Evolutionary conservation across 1,140 invertebrate genomes (phyloP), one percentile per base, ranked within the genome.

Genomic region (Melitaea cinxia): DNA sequence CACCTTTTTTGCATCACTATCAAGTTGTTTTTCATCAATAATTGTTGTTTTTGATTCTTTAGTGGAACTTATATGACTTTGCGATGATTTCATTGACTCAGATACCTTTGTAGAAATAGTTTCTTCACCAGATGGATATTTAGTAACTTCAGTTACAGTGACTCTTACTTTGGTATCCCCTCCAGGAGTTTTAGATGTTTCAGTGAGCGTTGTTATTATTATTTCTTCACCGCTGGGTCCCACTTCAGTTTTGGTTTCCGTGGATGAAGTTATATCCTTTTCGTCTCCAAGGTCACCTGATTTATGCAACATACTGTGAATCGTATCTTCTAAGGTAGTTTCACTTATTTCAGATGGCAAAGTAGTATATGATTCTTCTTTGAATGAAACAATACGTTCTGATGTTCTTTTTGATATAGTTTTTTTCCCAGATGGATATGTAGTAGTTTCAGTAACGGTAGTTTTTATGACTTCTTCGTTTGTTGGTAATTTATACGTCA

Each of bases 71-170:
- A 64, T n/a, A 9, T 55, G 26, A 26, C 47, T 59, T 35, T 59
- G 28, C 23, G 47, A 12, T 24, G 63, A 70, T 53, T 62, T 62
- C 10, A 65, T 67, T 15, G 57, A 50, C 52, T 74, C 68, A 17
- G 68, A 68, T 21, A 74, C 55, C 42, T 65, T 74, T 2, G 65
- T 71, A n/a, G 65, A 65, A 26, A 54, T 68, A 17, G 52, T 54
- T 63, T 68, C 49, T 52, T 64, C 61, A 7, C 70, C 70, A 54
- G 66, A 60, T 14, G 62, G 61, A 59, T 65, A 50, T 53, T 65
- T 65, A 1, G 57, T 65, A 17, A 55, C 28, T 54, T 68, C 62
- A 6, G 65, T 72, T 15, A 42, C 50, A 24, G 65, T 72, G 14
- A 26, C 55, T 61, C 37, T 68, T 14, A 65, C 15, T 26, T 58